phyloP scores from a whole-genome alignment of 1,140 invertebrate species.

The Sitophilus oryzae region DNA sequence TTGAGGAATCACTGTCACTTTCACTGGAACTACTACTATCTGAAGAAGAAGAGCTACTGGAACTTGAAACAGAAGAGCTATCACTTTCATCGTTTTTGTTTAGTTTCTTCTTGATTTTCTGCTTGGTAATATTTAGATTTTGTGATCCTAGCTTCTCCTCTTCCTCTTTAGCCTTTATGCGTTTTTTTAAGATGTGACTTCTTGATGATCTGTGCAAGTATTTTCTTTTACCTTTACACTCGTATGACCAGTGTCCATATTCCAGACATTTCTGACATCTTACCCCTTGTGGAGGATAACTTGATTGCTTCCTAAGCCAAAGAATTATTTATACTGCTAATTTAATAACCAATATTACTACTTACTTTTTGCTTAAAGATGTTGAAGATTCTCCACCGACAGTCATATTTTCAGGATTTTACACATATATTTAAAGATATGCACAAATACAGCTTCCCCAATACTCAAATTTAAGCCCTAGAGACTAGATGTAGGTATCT shows the following conservation, averaged over 20 bases:
- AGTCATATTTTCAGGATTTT: neutral
- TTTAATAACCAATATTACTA: neutral
- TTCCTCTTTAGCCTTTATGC: slow-evolving; percentile 53
- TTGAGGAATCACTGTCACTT: slow-evolving; percentile 15
- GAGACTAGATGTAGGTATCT: no score
- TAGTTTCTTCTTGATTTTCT: slow-evolving; percentile 3
- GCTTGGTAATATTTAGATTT: slow-evolving; percentile 1
- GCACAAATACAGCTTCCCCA: no score
- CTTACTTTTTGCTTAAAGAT: slow-evolving; percentile 1
- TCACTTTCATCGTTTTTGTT: slow-evolving; percentile 17
- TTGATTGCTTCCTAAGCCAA: slow-evolving; percentile 11
- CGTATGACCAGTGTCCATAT: slow-evolving; percentile 87
- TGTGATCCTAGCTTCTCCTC: no score
- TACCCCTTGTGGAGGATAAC: slow-evolving; percentile 50
- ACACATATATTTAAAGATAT: no score
- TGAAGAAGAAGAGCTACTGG: slow-evolving; percentile 15
- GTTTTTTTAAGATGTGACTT: slow-evolving; percentile 73
- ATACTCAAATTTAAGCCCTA: no score
- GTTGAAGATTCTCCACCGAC: neutral
- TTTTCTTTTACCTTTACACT: slow-evolving; percentile 87
- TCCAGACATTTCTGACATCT: slow-evolving; percentile 89
- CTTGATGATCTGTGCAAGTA: slow-evolving; percentile 76
- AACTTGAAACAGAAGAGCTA: slow-evolving; percentile 17
- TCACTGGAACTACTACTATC: slow-evolving; percentile 14
- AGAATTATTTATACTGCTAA: neutral